Percentiles rank a stretch among this genome's conserved stretches.
phyloP scores from a whole-genome alignment of 2,888 invertebrate species.

The Odontocolon sp. region DNA sequence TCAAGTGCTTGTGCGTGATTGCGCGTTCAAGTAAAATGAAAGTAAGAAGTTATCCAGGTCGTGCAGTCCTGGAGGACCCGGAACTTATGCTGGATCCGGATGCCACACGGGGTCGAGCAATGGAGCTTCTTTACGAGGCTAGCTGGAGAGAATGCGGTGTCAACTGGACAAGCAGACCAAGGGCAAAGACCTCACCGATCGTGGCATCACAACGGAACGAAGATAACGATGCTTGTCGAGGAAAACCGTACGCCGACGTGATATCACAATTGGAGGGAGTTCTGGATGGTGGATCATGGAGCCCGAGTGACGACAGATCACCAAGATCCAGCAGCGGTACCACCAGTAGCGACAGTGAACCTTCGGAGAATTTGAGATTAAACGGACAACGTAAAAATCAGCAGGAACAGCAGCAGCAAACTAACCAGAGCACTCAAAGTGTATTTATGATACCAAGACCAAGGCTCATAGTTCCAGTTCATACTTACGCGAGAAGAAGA shows the following conservation, averaged over 20 bases:
- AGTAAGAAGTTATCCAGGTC: slow-evolving; percentile 92
- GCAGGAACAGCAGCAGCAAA: slow-evolving; percentile 48
- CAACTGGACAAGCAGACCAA: slow-evolving; percentile 72
- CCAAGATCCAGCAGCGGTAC: slow-evolving; percentile 71
- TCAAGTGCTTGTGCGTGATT: no score
- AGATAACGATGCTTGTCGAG: slow-evolving; percentile 36
- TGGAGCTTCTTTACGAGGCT: slow-evolving; percentile 91
- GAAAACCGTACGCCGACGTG: slow-evolving; percentile 69
- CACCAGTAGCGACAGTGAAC: slow-evolving; percentile 72
- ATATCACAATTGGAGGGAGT: slow-evolving; percentile 72
- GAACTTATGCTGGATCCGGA: slow-evolving; percentile 87
- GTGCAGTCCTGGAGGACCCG: slow-evolving; percentile 86
- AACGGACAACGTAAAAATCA: slow-evolving; percentile 61
- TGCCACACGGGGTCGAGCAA: slow-evolving; percentile 85
- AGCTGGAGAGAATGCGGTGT: slow-evolving; percentile 88
- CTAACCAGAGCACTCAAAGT: slow-evolving; percentile 71
- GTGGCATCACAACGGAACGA: slow-evolving; percentile 31
- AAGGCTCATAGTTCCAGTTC: slow-evolving; percentile 92
- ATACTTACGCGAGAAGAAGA: slow-evolving; percentile 91
- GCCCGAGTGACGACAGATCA: slow-evolving; percentile 58
- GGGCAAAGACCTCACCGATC: slow-evolving; percentile 39
- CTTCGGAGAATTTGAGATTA: slow-evolving; percentile 70
- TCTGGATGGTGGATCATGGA: slow-evolving; percentile 60
- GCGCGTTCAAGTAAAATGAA: slow-evolving; percentile 84
- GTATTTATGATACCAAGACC: slow-evolving; percentile 93